Base-by-base conservation (phyloP, 1,140 invertebrate genomes). In the Agrypnia vestita region DNA sequence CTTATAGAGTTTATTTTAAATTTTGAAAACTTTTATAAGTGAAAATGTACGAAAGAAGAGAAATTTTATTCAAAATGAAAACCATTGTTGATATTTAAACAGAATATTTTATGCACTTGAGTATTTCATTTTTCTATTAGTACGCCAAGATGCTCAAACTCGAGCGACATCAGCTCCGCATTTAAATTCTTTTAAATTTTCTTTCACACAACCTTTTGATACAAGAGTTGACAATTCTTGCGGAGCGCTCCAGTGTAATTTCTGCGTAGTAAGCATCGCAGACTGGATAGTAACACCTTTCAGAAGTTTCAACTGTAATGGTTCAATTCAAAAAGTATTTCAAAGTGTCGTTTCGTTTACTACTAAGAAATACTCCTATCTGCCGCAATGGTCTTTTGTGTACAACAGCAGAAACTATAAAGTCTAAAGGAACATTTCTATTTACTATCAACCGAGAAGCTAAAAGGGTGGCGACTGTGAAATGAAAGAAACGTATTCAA, bases 281-380 rank as follows among this genome's bases (percentile, higher is more conserved):
- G 61, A 25, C n/a, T 13, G 25, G 3, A 12, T 21, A 59, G 19
- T 25, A 13, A 21, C 13, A n/a, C 61, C 13, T 35, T 44, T 10
- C 13, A n/a, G 46, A 71, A 71, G 46, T 71, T 71, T 12, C 67
- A 49, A 21, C 47, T 15, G 67, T 71, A 71, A 71, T 51, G 67
- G 67, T 71, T 71, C 67, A 71, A 71, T 71, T 71, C 67, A 51
- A 35, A 53, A 71, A 71, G 67, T 51, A 51, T 71, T 71, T 51
- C 67, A 49, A 71, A 71, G 46, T 71, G 67, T 25, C 67, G 67
- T 71, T 51, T 51, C 46, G 15, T 19, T 25, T 12, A 21, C 21
- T 51, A 13, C 17, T 71, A 51, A 71, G 67, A 71, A 71, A 71
- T 71, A 71, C 49, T 71, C 25, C 25, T 35, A 35, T 35, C 67